Conservation (phyloP, 2,888 invertebrate species). For the Sarcophaga variegata region DNA sequence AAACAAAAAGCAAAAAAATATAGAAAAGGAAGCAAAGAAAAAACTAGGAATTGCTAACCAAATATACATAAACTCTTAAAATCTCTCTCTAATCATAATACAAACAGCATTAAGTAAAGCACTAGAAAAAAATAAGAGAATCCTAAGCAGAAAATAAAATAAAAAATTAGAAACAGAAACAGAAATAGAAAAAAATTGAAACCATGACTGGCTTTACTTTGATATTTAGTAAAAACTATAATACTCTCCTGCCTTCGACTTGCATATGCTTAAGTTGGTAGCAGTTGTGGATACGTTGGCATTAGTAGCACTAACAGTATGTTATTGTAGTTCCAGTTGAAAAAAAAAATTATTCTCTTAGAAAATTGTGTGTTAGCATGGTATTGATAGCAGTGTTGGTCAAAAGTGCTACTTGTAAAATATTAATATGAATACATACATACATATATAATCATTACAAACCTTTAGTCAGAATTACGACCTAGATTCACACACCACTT, state of each 20-base stretch:
- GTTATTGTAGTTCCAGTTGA: slow-evolving; percentile 14
- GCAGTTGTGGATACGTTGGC: not conserved
- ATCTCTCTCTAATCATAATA: slow-evolving; percentile 55
- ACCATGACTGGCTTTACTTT: slow-evolving; percentile 18
- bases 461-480: too few relatives aligned
- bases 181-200: slow-evolving; percentile 19
- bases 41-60: slow-evolving; percentile 1
- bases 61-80: slow-evolving; percentile 58
- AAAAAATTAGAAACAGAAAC: slow-evolving; percentile 19
- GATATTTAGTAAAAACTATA: slow-evolving; percentile 43
- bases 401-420: not conserved
- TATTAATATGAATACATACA: too few relatives aligned
- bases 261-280: slow-evolving; percentile 3
- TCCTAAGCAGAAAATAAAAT: slow-evolving; percentile 13
- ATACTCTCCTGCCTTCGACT: slow-evolving; percentile 25
- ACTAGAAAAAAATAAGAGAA: not conserved
- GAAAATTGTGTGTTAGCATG: too few relatives aligned
- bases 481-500: too few relatives aligned
- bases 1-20: not conserved
- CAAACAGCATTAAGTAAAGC: slow-evolving; percentile 38
- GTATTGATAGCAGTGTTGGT: not conserved
- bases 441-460: too few relatives aligned
- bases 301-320: not conserved
- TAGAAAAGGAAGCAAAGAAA: slow-evolving; percentile 5
- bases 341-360: too few relatives aligned